Percentiles rank a stretch among this genome's conserved stretches.
These are phyloP conservation scores for Phyllopteryx taeniolatus DNA, from an alignment of 2,113 vertebrate species.

Conservation along the genomic window DNA sequence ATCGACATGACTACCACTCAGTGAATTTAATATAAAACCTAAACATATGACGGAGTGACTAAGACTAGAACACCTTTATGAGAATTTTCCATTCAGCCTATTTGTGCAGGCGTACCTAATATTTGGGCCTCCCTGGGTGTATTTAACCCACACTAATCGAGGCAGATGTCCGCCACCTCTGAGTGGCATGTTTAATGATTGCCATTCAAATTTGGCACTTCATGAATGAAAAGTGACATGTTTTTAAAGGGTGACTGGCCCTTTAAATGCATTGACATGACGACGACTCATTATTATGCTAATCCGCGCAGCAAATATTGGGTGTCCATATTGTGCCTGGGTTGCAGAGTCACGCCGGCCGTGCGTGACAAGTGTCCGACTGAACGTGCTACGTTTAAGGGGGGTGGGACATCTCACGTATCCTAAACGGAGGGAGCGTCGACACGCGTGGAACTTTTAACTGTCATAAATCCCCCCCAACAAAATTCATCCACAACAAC, in stretches of 20 bases:
- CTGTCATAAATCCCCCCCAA: not conserved
- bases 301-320: not conserved
- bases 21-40: no score
- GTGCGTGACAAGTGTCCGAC: not conserved
- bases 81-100: no score
- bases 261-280: not conserved
- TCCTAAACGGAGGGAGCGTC: not conserved
- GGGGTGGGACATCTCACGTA: not conserved
- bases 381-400: not conserved
- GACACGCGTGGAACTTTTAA: slow-evolving; percentile 6
- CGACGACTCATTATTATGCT: not conserved
- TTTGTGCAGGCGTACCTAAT: not conserved
- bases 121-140: not conserved
- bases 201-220: not conserved
- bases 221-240: not conserved
- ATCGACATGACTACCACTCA: not conserved
- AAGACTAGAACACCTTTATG: no score
- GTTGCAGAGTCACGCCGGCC: slow-evolving; percentile 1
- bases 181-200: not conserved
- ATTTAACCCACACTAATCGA: not conserved
- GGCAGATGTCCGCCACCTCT: not conserved
- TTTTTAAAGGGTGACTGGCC: not conserved
- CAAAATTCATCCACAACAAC: not conserved
- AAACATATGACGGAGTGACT: no score
- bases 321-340: not conserved